Evolutionary conservation across 2,797 vertebrate genomes (phyloP), one percentile per base, ranked within the genome.

Genomic region (Acanthopagrus latus): DNA sequence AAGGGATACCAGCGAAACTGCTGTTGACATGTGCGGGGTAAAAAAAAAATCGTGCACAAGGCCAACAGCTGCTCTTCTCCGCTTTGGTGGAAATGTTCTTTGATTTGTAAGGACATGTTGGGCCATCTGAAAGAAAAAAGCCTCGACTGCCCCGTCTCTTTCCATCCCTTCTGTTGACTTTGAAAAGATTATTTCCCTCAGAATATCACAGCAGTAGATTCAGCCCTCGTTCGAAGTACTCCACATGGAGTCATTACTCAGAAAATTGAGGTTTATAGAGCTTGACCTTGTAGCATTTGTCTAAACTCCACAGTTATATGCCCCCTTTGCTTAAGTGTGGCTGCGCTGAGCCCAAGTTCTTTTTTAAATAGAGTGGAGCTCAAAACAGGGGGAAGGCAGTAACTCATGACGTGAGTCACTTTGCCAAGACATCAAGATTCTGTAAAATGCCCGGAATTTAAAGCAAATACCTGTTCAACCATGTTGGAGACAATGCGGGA

Each of bases 201-300:
- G 27, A 62, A 44, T 55, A 58, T 65, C 12, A 27, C 18, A 38
- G 46, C 60, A 63, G 46, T 12, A 41, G n/a, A 43, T 27, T 41
- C 5, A 51, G 29, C 1, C 23, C 59, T 71, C 12, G 38, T 70
- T 23, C 41, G 27, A 29, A 0, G 60, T 55, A 10, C 18, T 59
- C 74, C 71, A 48, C 57, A 56, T 21, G 9, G n/a, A 82, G 76
- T 76, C 27, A 73, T 82, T 69, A 63, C 78, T 75, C 52, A 67
- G 69, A 86, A 71, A 72, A 72, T 46, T 58, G 14, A 78, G 62
- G 50, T 86, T 89, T 85, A 87, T 71, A 64, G 74, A 81, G 70
- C 76, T 71, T 85, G 62, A 86, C 74, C 66, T 71, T 65, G 57
- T 71, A 79, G 60, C 27, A 46, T 78, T 85, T 78, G 52, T 60